Percentiles rank a stretch among this genome's conserved stretches.
These are phyloP conservation scores for Falcaria lacertinaria DNA, from an alignment of 2,888 invertebrate genomes.

Conservation along the genomic window DNA sequence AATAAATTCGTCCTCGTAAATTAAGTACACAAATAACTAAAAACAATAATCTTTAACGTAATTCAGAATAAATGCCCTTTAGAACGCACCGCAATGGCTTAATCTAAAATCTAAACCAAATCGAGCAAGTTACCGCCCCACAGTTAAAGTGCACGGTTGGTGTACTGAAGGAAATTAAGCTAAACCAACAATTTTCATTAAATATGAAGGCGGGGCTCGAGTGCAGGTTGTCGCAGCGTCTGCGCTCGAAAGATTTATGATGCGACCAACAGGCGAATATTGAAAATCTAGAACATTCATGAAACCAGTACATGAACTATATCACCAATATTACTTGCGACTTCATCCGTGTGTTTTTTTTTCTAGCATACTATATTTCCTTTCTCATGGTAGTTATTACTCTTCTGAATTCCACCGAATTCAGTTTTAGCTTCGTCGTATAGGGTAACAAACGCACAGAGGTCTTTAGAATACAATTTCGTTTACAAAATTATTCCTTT, in stretches of 20 bases:
- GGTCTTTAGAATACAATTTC: no score
- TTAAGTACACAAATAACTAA: no score
- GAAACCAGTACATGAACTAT: constrained; percentile 60
- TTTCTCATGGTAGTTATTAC: no score
- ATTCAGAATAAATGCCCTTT: background rate
- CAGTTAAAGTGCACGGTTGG: constrained; percentile 5
- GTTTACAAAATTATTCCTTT: no score
- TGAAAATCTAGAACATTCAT: constrained; percentile 65
- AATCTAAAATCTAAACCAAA: background rate
- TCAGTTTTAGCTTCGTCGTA: no score
- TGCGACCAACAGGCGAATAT: constrained; percentile 70
- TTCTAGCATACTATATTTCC: no score
- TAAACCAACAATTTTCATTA: constrained; percentile 68
- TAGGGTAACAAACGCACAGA: no score
- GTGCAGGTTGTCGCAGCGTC: constrained; percentile 67
- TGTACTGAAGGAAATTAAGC: constrained; percentile 44
- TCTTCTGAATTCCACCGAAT: no score
- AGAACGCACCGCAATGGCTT: background rate
- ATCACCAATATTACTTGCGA: constrained; percentile 9
- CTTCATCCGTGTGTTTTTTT: no score
- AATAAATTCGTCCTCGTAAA: no score
- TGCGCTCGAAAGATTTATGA: constrained; percentile 65
- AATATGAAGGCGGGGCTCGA: constrained; percentile 62
- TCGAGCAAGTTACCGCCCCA: background rate
- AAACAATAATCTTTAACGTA: no score